Evolutionary conservation across 2,888 invertebrate genomes (phyloP), one percentile per base, ranked within the genome.

Genomic region (Ochlodes sylvanus): DNA sequence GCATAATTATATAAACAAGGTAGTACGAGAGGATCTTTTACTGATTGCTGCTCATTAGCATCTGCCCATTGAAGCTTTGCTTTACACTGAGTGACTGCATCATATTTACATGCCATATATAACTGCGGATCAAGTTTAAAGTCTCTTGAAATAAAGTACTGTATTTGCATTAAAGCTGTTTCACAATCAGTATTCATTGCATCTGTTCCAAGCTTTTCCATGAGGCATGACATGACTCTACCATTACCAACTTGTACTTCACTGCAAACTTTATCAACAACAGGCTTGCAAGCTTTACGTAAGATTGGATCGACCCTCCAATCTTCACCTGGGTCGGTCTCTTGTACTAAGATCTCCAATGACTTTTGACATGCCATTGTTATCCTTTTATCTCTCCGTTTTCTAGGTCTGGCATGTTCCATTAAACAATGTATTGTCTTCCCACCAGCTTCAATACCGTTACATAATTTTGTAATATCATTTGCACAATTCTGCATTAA

Each of bases 61-160:
- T 95, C 95, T 68, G 95, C 94, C 98, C 98, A 98, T 44, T 96
- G 95, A 17, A 94, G 94, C 75, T 95, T 96, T 0, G 97, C 97
- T 79, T 96, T 95, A 82, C 99, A 99, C 42, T 96, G 94, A 66
- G 95, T 95, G 4, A 95, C 94, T 2, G 99, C 99, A 91, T 99
- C 99, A 72, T 95, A 95, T 78, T 96, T 97, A 83, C 99, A 99
- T 38, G 96, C 96, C 80, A 96, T 95, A 83, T 98, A 99, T 54
- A 99, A 90, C 76, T 96, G 96, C 0, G 98, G 97, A 87, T 99
- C 98, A 57, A 99, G 90, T 79, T 97, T 98, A 85, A 98, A 99
- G 89, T 99, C 98, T 77, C 99, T 95, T 0, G 98, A 97, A 71
- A 99, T 96, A 88, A 99, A 99, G 88, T 99, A 99, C 83, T 99